These are phyloP conservation scores for Agrotis ipsilon DNA, from an alignment of 2,888 invertebrate genomes.

Conservation along the genomic window DNA sequence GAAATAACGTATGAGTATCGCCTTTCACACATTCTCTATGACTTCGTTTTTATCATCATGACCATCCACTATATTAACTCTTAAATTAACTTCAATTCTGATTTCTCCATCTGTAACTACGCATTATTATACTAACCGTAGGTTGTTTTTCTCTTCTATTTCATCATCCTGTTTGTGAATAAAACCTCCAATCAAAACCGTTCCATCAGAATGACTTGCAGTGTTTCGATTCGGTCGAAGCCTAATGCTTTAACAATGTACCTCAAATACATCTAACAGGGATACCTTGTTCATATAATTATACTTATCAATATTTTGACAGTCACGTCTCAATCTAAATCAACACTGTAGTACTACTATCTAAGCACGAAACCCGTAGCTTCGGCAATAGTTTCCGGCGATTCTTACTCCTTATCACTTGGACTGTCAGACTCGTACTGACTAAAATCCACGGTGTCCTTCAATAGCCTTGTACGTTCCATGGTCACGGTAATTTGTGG, in stretches of 20 bases:
- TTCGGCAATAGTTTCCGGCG: too few relatives aligned
- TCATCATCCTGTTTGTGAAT: conserved; percentile 27
- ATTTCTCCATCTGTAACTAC: neutral
- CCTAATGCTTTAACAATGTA: conserved; percentile 32
- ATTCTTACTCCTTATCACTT: too few relatives aligned
- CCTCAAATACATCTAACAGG: conserved; percentile 25
- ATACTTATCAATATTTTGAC: conserved; percentile 29
- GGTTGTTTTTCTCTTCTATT: neutral
- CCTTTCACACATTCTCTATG: neutral
- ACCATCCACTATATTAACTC: neutral
- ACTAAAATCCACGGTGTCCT: too few relatives aligned
- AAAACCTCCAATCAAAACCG: conserved; percentile 4
- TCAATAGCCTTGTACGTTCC: too few relatives aligned
- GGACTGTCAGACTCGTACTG: too few relatives aligned
- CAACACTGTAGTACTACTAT: too few relatives aligned
- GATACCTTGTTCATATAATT: conserved; percentile 40
- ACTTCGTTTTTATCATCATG: conserved; percentile 9
- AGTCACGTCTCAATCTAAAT: conserved; percentile 37
- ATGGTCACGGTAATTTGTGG: too few relatives aligned
- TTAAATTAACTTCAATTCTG: neutral
- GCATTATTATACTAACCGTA: neutral
- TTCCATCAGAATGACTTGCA: conserved; percentile 53
- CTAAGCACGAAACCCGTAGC: too few relatives aligned
- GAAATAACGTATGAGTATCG: neutral
- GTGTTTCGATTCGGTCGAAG: neutral